These are phyloP conservation scores for Drosophila macrospina DNA, from an alignment of 2,888 invertebrate genomes.

Conservation along the genomic window DNA sequence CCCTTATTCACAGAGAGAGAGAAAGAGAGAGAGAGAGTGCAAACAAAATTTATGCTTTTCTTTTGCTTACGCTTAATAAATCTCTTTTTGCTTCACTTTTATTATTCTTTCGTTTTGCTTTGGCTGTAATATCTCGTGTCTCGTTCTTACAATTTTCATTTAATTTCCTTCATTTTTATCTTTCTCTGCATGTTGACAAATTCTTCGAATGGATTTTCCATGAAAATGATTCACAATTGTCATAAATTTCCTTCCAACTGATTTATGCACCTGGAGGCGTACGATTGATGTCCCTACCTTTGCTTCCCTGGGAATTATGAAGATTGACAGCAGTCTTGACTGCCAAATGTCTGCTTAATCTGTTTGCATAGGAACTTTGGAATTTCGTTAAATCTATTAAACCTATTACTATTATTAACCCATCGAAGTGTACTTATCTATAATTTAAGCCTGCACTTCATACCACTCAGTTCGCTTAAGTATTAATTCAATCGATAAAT, in stretches of 20 bases:
- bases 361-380: neutral
- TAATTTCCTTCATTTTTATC: conserved; percentile 27
- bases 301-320: conserved; percentile 1
- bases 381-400: too few relatives aligned
- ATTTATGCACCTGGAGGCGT: conserved; percentile 42
- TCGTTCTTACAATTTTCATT: conserved; percentile 15
- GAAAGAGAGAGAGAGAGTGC: neutral
- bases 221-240: conserved; percentile 53
- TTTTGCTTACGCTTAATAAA: conserved; percentile 57
- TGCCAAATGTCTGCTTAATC: neutral
- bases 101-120: conserved; percentile 16
- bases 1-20: neutral
- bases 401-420: conserved; percentile 18
- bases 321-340: conserved; percentile 14
- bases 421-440: conserved; percentile 20
- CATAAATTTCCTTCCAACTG: conserved; percentile 30
- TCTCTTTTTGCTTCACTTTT: conserved; percentile 25
- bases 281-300: conserved; percentile 41
- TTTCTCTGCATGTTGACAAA: conserved; percentile 31
- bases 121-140: conserved; percentile 23
- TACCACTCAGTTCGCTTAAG: conserved; percentile 15
- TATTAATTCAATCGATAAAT: conserved; percentile 71
- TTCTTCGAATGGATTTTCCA: conserved; percentile 40
- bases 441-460: conserved; percentile 21
- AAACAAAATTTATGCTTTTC: conserved; percentile 60